Conservation (phyloP, 1,140 invertebrate species). For the Nasonia longicornis region DNA sequence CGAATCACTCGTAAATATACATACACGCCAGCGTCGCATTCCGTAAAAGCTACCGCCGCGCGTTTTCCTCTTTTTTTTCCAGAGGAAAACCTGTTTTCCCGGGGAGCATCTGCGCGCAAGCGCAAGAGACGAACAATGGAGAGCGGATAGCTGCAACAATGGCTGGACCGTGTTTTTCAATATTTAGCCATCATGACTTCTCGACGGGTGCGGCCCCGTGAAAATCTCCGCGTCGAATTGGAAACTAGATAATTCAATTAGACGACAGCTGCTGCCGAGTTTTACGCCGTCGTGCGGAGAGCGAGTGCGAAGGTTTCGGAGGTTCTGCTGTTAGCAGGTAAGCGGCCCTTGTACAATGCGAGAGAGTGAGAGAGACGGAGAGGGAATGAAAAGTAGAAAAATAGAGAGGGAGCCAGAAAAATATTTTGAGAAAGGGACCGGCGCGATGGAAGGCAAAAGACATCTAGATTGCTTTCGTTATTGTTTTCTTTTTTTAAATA, state of each 20-base stretch:
- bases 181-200: conserved; percentile 70
- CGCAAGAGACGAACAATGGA: conserved; percentile 15
- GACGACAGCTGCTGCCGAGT: conserved; percentile 63
- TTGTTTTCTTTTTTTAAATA: background rate
- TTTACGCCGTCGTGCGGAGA: conserved; percentile 14
- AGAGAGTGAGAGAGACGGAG: background rate
- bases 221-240: conserved; percentile 69
- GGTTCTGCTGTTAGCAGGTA: conserved; percentile 25
- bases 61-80: background rate
- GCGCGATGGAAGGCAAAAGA: background rate
- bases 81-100: conserved; percentile 9
- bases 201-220: conserved; percentile 60
- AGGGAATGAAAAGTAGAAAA: background rate
- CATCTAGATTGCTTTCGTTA: background rate
- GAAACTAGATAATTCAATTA: conserved; percentile 71
- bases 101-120: background rate
- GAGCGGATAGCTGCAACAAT: conserved; percentile 52
- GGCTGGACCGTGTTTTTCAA: conserved; percentile 68
- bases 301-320: background rate
- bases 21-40: background rate
- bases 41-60: background rate
- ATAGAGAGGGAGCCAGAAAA: background rate
- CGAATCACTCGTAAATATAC: background rate
- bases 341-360: background rate
- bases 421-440: background rate